Base-by-base conservation (phyloP, 1,140 invertebrate species). In the Batillaria attramentaria region DNA sequence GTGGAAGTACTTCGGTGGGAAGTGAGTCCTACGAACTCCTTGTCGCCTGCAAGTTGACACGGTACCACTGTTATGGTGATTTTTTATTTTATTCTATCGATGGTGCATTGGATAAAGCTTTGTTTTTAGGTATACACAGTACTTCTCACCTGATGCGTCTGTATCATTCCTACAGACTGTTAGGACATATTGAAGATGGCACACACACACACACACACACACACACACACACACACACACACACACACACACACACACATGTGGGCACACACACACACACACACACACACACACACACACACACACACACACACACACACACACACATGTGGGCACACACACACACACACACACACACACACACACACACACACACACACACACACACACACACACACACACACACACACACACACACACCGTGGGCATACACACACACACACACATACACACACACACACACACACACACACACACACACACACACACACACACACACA, bases 201-300 rank as follows among this genome's bases (percentile, higher is more conserved):
- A 10, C 57, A 60, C 57, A 60, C 57, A 60, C 6, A 60, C 24
- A 69, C 66, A 41, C 66, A 69, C 39, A 24, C 66, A 69, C 66
- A 41, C 66, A 69, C 39, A 41, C 37, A 69, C 66, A 41, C 37
- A 69, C 66, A 42, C 37, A 69, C 66, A 42, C 66, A 69, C 66
- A 42, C 66, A 69, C 66, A 42, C 66, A 69, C 66, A 42, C 66
- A 69, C 66, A 42, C 66, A 69, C 66, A 42, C 66, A 69, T 41
- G 43, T 41, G 43, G 24, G 33, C 41, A 46, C 68, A 60, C 57
- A 20, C 57, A 60, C 57, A 60, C 57, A 60, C 57, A 13, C 57
- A 60, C 57, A 8, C 24, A n/a, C 24, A 60, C 24, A 13, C 57
- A 13, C 57, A 13, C 57, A 60, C 8, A 60, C 57, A n/a, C 57